Percentiles rank a stretch among this genome's conserved stretches.
Evolutionary conservation across 1,140 invertebrate species (phyloP).

Genomic region (Anadara kagoshimensis): DNA sequence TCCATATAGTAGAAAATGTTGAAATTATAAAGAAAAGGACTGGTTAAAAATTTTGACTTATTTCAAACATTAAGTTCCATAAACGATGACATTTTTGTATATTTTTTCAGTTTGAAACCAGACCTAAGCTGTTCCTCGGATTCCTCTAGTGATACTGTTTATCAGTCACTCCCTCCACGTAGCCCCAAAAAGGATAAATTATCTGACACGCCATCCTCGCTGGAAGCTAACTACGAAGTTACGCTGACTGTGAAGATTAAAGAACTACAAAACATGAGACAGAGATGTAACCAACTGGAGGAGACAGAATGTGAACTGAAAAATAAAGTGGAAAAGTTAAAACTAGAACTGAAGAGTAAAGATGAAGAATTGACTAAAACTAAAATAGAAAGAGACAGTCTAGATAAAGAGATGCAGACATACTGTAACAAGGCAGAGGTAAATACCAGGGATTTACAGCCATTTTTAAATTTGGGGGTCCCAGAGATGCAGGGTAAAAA

Average conservation of each 20-base stretch:
- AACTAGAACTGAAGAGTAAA: constrained; percentile 42
- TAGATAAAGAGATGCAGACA: constrained; percentile 58
- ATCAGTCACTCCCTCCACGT: not conserved
- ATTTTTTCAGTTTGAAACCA: too few relatives aligned
- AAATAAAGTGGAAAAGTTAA: constrained; percentile 44
- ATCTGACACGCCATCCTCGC: not conserved
- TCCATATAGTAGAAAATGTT: too few relatives aligned
- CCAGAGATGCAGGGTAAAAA: too few relatives aligned
- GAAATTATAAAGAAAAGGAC: too few relatives aligned
- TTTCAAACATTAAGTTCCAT: too few relatives aligned
- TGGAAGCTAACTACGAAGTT: constrained; percentile 35
- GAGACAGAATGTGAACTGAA: constrained; percentile 44
- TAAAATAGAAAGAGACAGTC: constrained; percentile 49
- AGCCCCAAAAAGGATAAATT: not conserved
- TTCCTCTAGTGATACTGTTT: constrained; percentile 9
- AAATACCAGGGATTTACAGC: too few relatives aligned
- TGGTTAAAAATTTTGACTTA: too few relatives aligned
- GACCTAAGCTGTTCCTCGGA: not conserved
- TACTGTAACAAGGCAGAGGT: constrained; percentile 57
- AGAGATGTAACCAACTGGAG: constrained; percentile 56
- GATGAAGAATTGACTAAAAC: constrained; percentile 55
- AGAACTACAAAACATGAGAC: constrained; percentile 54
- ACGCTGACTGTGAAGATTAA: constrained; percentile 54
- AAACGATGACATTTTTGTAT: too few relatives aligned
- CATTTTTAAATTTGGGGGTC: too few relatives aligned